phyloP scores from a whole-genome alignment of 2,113 vertebrate genomes.

The Mustelus asterias region DNA sequence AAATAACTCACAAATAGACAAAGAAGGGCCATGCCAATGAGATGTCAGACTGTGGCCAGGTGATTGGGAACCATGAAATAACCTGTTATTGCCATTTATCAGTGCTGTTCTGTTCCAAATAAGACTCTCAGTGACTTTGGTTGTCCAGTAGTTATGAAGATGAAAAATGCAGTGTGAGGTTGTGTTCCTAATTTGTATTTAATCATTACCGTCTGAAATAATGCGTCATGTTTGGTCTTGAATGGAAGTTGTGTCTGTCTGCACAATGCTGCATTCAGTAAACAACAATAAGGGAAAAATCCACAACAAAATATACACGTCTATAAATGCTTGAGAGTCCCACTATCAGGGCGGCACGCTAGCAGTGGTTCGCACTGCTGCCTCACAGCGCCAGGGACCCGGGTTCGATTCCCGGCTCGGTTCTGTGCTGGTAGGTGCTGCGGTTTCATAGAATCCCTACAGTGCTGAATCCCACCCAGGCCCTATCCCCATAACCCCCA shows the following conservation, averaged over 20 bases:
- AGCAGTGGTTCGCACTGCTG: too few relatives aligned
- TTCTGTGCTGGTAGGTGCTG: too few relatives aligned
- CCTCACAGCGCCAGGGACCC: too few relatives aligned
- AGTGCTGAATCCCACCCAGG: too few relatives aligned
- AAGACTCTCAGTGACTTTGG: background rate
- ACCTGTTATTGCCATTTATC: background rate
- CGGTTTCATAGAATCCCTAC: too few relatives aligned
- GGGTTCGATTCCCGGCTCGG: too few relatives aligned
- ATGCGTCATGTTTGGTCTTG: background rate
- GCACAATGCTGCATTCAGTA: background rate
- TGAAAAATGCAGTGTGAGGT: background rate
- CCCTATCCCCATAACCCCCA: too few relatives aligned
- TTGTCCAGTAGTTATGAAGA: background rate
- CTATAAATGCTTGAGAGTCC: background rate
- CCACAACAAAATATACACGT: too few relatives aligned
- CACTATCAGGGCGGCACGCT: too few relatives aligned
- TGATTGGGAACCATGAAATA: background rate
- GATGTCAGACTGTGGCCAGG: background rate
- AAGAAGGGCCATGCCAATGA: background rate
- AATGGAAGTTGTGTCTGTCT: background rate
- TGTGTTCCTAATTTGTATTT: background rate
- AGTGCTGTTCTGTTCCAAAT: background rate
- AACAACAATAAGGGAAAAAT: background rate
- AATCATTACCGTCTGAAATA: background rate
- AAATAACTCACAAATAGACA: background rate